A percentile compares a stretch with the other conserved stretches of the same genome.
phyloP scores from a whole-genome alignment of 2,797 vertebrate genomes.

The Molothrus ater region DNA sequence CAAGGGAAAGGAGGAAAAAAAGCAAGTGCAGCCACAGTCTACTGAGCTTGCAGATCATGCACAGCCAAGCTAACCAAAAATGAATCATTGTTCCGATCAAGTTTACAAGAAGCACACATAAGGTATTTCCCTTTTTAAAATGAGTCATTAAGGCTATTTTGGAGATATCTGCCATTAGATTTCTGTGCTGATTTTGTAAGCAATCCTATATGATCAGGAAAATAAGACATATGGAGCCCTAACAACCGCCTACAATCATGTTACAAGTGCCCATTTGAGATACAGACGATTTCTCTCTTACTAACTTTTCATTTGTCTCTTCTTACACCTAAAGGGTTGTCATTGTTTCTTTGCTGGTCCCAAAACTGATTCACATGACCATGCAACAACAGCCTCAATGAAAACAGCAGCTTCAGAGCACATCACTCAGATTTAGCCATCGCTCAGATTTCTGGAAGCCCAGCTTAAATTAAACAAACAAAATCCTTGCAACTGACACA shows the following conservation, averaged over 20 bases:
- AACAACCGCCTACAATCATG: not conserved
- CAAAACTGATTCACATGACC: not conserved
- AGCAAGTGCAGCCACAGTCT: not conserved
- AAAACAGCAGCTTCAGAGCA: not conserved
- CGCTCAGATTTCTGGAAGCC: not conserved
- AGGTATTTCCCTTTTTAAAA: conserved; percentile 24
- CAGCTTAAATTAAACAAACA: not conserved
- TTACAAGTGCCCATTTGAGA: not conserved
- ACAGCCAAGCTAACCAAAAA: not conserved
- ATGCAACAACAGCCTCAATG: not conserved
- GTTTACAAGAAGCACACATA: not conserved
- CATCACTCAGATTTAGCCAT: accelerated
- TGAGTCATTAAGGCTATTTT: not conserved
- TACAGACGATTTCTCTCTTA: not conserved
- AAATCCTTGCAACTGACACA: not conserved
- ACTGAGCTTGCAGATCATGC: not conserved
- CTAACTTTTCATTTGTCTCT: not conserved
- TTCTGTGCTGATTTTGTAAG: not conserved
- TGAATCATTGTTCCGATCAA: not conserved
- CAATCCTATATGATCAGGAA: not conserved
- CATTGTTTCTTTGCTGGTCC: not conserved
- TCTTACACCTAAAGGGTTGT: not conserved
- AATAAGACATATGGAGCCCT: not conserved
- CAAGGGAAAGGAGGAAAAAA: not conserved
- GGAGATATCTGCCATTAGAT: not conserved